Base-by-base conservation (phyloP, 2,888 invertebrate species). In the Argyresthia goedartella region DNA sequence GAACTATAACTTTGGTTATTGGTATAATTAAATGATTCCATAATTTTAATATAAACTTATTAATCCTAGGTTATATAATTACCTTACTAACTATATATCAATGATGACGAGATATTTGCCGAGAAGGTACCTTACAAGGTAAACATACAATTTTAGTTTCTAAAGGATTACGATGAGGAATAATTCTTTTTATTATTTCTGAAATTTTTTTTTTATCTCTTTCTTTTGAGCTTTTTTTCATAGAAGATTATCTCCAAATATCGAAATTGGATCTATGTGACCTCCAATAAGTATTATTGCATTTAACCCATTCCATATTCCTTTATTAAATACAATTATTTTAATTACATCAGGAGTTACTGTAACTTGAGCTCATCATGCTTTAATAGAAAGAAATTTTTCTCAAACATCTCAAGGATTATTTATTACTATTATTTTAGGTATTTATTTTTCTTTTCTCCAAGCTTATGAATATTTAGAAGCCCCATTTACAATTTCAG, bases 131-230 rank as follows among this genome's bases (percentile, higher is more conserved):
- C 0, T 87, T 82, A 53, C 90, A 91, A 89, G 92, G 92, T 1
- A 69, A 87, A 52, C 92, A 93, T 65, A 90, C 91, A 0, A 71
- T 76, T 25, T 64, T 75, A 65, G 91, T 92, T 1, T 74, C 77
- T 9, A 81, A 79, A 69, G 90, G 90, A 1, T 63, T 93, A 71
- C 89, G 89, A 55, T 89, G 89, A 87, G 92, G 92, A 60, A 92
- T 92, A 89, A 90, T 92, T 69, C 70, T 92, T 80, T 92, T 92
- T 88, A 91, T 92, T 89, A 71, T 89, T 7, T 92, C 91, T 49
- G 91, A 92, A 89, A 73, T 92, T 59, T 82, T 89, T 64, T 90
- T 65, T 89, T 89, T 65, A 60, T 88, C 57, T 85, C 87, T 1
- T 89, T 89, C 73, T 89, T 90, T 72, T 89, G 88, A 75, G 82